Base-by-base conservation (phyloP, 2,113 vertebrate species). In the Hipposideros armiger region DNA sequence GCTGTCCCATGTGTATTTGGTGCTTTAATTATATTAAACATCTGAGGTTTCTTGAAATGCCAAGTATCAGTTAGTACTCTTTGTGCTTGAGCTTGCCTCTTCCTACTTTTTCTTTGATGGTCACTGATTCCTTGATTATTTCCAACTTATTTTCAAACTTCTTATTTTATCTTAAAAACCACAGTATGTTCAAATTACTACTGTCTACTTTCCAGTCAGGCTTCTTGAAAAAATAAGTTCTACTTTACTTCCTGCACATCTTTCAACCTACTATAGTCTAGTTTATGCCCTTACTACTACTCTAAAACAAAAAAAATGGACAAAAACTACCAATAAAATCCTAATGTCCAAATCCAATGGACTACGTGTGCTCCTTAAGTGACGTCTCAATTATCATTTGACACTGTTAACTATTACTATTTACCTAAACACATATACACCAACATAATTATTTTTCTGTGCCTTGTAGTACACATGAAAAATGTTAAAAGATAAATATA, bases 401-500 rank as follows among this genome's bases (percentile, higher is more conserved):
- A 82, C 22, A 64, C 20, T 78, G 26, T 87, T 80, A 66, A 78
- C 40, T 26, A 8, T 30, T 81, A 85, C 74, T 62, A 74, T 11
- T 87, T 88, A 91, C 15, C 62, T 26, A 66, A 36, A 74, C 91
- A 91, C 45, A 92, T 82, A 81, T 30, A 10, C 10, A 42, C 45
- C 58, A 62, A 64, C 32, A 30, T 26, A 83, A 10, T 52, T 83
- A 87, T 40, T 88, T 93, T 94, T 77, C 76, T 80, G 69, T 66
- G 32, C 45, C 45, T 95, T 78, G 50, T 56, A 74, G 66, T 80
- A 86, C 78, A 72, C 50, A 94, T 60, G 52, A 11, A 76, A 89
- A 76, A 78, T 69, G 60, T 91, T 96, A 64, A 77, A 96, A 82
- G 19, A 76, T 83, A 70, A 89, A 93, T 91, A 85, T 36, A 76